Conservation (phyloP, 2,113 vertebrate genomes). For the Chaetodon auriga region DNA sequence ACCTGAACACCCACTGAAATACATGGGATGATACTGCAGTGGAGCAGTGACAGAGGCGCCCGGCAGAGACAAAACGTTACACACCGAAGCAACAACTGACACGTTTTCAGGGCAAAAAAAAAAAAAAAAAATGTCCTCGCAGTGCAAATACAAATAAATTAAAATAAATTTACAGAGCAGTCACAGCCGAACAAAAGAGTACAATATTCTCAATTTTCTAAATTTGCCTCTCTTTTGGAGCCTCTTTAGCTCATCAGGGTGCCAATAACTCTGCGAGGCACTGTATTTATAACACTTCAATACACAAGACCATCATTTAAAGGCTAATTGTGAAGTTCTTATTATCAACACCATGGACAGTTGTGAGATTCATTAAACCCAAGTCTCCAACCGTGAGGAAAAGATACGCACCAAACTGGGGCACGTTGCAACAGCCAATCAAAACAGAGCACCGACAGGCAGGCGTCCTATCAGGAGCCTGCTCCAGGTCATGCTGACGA, state of each 20-base stretch:
- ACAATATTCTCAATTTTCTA: slow-evolving; percentile 24
- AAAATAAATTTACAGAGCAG: slow-evolving; percentile 31
- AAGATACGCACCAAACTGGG: slow-evolving; percentile 70
- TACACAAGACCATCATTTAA: slow-evolving; percentile 61
- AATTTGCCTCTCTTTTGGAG: slow-evolving; percentile 33
- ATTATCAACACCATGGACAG: slow-evolving; percentile 66
- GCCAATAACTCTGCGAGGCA: slow-evolving; percentile 36
- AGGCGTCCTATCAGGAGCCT: slow-evolving; percentile 64
- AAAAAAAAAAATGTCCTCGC: neutral
- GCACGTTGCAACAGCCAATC: slow-evolving; percentile 68
- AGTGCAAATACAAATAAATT: slow-evolving; percentile 23
- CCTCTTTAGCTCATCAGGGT: slow-evolving; percentile 34
- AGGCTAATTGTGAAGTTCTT: slow-evolving; percentile 70
- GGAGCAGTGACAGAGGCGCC: neutral
- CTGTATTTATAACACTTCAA: slow-evolving; percentile 52
- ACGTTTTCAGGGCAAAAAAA: neutral
- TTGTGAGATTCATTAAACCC: slow-evolving; percentile 73
- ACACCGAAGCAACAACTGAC: slow-evolving; percentile 2
- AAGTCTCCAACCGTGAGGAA: slow-evolving; percentile 64
- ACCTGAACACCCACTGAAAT: slow-evolving; percentile 42
- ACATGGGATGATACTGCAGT: neutral
- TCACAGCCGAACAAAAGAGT: slow-evolving; percentile 2
- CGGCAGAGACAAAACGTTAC: slow-evolving; percentile 8
- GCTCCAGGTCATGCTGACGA: slow-evolving; percentile 68
- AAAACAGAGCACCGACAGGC: slow-evolving; percentile 26